A percentile compares a stretch with the other conserved stretches of the same genome.
These are phyloP conservation scores for Poecile montanus DNA, from an alignment of 2,797 vertebrate species.

Conservation along the genomic window DNA sequence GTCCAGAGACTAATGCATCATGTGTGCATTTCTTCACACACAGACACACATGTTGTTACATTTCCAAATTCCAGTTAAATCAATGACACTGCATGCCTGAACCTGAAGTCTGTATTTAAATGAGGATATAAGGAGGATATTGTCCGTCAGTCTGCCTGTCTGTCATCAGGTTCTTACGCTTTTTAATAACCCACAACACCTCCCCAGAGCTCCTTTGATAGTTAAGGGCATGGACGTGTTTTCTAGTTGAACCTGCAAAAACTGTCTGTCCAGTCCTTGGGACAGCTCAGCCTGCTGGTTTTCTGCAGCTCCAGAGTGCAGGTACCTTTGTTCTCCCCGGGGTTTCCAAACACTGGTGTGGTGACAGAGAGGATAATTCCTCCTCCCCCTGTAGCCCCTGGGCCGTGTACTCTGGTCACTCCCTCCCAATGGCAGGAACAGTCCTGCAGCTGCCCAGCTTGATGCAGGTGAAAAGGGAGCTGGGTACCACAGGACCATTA, in stretches of 20 bases:
- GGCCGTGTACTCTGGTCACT: rapidly evolving
- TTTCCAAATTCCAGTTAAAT: neutral
- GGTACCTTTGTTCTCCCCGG: neutral
- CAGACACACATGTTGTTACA: rapidly evolving
- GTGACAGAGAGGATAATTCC: neutral
- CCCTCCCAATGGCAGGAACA: neutral
- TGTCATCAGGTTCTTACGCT: neutral
- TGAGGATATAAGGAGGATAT: neutral
- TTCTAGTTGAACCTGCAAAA: neutral
- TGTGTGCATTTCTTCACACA: neutral
- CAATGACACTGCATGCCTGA: neutral
- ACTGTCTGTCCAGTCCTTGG: rapidly evolving
- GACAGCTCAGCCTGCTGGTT: neutral
- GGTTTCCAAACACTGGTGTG: neutral
- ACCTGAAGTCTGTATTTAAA: neutral
- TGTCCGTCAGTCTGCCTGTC: neutral
- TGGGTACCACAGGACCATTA: neutral
- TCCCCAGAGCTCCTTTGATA: neutral
- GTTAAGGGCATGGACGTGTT: neutral
- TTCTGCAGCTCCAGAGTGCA: neutral
- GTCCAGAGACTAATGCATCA: neutral
- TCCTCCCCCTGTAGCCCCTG: neutral
- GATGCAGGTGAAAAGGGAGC: neutral
- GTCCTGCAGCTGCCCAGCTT: neutral
- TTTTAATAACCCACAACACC: neutral